Base-by-base conservation (phyloP, 1,140 invertebrate genomes). In the Globodera rostochiensis region DNA sequence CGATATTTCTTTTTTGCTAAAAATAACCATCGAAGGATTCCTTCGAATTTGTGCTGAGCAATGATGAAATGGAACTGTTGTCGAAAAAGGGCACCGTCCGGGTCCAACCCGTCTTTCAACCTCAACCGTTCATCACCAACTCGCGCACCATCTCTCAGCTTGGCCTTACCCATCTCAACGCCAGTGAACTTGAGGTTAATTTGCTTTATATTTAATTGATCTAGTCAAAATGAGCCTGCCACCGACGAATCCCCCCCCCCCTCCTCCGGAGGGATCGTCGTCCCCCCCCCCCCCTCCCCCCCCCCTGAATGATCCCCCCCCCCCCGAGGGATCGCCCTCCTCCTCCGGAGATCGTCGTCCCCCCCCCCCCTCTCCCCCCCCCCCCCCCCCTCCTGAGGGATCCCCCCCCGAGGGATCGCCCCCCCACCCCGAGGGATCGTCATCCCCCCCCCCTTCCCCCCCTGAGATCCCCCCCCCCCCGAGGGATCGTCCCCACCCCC, bases 21-120 rank as follows among this genome's bases (percentile, higher is more conserved):
- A 36, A 36, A n/a, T 36, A 36, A n/a, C 25, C 46, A 11, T 64
- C 53, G 66, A 60, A 83, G 82, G 88, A 89, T 80, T 79, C 82
- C 6, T 89, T 89, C 69, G 85, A 86, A 13, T 89, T 89, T 80
- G 79, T 82, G 49, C 53, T 89, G 13, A 84, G 83, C 3, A 89
- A 89, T 75, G 86, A 88, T 46, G 82, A 89, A 77, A 81, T 85
- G 46, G 88, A 89, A 70, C 64, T 84, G 49, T 57, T 89, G 50
- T 60, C 82, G 60, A 86, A 86, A 74, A 74, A 57, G 46, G 81
- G 83, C 36, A 73, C 79, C 11, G 86, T 88, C 15, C 50, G 53
- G 49, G 87, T 88, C 9, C 25, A 77, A 5, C 81, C 86, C 21
- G 73, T 74, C 25, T 81, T 86, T 74, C 64, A 82, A 36, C 19